Conservation (phyloP, 1,140 invertebrate genomes). For the Neodiprion virginianus region DNA sequence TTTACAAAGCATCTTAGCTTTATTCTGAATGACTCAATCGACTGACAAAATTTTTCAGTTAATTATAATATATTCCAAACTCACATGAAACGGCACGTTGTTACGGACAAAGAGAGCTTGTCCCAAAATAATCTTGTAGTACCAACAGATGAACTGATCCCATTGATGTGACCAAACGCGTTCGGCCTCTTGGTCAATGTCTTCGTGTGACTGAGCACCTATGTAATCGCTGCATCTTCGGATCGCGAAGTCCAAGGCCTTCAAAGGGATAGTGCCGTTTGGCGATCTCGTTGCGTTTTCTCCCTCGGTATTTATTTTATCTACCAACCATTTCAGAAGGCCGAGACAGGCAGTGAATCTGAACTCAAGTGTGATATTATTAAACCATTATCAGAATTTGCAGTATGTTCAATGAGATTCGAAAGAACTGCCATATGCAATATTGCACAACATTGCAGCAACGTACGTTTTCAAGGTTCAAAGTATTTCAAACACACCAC, state of each 20-base stretch:
- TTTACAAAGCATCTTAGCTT: neutral
- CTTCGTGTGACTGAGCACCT: slow-evolving; percentile 78
- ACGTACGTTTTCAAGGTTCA: too few relatives aligned
- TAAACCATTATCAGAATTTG: slow-evolving; percentile 1
- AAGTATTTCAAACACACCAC: too few relatives aligned
- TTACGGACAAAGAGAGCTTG: slow-evolving; percentile 44
- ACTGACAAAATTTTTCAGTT: neutral
- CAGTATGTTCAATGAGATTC: too few relatives aligned
- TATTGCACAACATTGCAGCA: too few relatives aligned
- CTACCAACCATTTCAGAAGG: slow-evolving; percentile 77
- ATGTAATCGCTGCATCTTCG: slow-evolving; percentile 79
- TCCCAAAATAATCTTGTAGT: slow-evolving; percentile 54
- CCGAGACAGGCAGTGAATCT: slow-evolving; percentile 86
- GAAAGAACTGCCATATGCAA: too few relatives aligned
- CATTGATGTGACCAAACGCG: slow-evolving; percentile 83
- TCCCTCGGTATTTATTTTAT: slow-evolving; percentile 64
- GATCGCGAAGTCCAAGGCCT: slow-evolving; percentile 80
- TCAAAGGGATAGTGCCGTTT: slow-evolving; percentile 73
- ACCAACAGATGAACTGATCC: slow-evolving; percentile 78
- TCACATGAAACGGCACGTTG: slow-evolving; percentile 49
- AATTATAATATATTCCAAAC: slow-evolving; percentile 17
- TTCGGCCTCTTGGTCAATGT: slow-evolving; percentile 80
- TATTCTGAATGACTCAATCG: neutral
- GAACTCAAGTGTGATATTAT: slow-evolving; percentile 11
- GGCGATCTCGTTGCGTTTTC: slow-evolving; percentile 64